phyloP scores from a whole-genome alignment of 92 coral and sea anemone species.

The Bergia sp. region DNA sequence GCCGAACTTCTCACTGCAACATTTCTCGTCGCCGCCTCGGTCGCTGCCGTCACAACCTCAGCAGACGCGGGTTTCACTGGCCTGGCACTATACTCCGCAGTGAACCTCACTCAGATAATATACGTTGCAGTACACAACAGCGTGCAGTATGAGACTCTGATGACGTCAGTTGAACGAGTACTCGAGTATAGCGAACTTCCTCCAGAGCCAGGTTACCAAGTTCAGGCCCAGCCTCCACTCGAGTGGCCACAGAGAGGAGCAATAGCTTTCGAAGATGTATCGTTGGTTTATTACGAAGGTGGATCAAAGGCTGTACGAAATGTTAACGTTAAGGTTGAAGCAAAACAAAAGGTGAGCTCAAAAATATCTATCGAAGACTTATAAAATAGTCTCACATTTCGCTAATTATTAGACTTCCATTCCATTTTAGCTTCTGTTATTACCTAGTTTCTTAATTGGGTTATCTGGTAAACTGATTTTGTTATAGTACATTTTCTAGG shows the following conservation, averaged over 20 bases:
- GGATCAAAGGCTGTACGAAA: constrained; percentile 27
- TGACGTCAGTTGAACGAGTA: constrained; percentile 45
- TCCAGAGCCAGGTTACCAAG: constrained; percentile 36
- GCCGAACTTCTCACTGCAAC: constrained; percentile 43
- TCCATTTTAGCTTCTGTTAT: not conserved
- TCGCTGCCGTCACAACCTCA: constrained; percentile 43
- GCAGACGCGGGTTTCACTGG: constrained; percentile 47
- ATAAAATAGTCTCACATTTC: not conserved
- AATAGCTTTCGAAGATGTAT: constrained; percentile 19
- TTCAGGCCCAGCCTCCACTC: not conserved
- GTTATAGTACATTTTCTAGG: too few species aligned
- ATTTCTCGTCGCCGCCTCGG: constrained; percentile 30
- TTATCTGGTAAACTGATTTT: too few species aligned
- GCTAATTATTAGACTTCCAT: not conserved
- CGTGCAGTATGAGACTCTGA: constrained; percentile 39
- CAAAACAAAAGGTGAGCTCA: constrained; percentile 27
- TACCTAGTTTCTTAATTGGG: not conserved
- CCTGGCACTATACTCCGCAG: constrained; percentile 40
- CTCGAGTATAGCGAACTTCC: constrained; percentile 34
- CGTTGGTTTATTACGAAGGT: constrained; percentile 38
- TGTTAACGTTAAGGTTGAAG: constrained; percentile 15
- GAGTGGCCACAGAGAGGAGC: constrained; percentile 35
- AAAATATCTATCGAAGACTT: too few species aligned
- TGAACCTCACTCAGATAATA: constrained; percentile 41
- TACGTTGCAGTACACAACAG: constrained; percentile 43